Base-by-base conservation (phyloP, 2,113 vertebrate genomes). In the Chloroceryle aenea region DNA sequence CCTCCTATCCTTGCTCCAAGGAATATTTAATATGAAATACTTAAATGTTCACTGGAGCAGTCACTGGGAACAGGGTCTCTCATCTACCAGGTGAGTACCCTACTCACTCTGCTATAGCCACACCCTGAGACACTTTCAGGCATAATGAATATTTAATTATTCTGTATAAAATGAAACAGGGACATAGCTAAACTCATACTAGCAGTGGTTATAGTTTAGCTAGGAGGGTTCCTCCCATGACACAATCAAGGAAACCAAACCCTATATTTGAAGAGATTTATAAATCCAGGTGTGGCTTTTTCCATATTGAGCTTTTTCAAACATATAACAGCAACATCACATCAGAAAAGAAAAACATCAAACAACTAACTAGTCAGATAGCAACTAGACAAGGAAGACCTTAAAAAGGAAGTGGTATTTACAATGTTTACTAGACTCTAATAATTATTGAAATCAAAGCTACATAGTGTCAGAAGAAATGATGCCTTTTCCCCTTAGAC, bases 41-140 rank as follows among this genome's bases (percentile, higher is more conserved):
- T 95, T 89, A 96, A 95, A 92, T 95, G 93, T 97, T 93, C 76
- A 94, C 92, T 87, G 83, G 61, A 95, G 63, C 2, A 23, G 94
- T 83, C 68, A 87, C 73, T 45, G 73, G 89, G 64, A 93, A 72
- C 73, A 92, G 83, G 59, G 72, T 71, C 79, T 94, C 72, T 84
- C 88, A 88, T 92, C 94, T 87, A 25, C 69, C 77, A 95, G 93
- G 93, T 96, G 80, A 95, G 53, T 92, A 52, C 73, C 61, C 61
- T 91, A 84, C 85, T 92, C 69, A 74, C 61, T 90, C 88, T 94
- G 64, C 17, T 59, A 27, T 43, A 78, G 64, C 25, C 89, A 68
- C 59, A 93, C 62, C 48, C 40, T n/a, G n/a, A n/a, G n/a, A 71
- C 59, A 12, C 36, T 76, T 62, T 53, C 55, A 84, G 22, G 12